Base-by-base conservation (phyloP, 1,140 invertebrate genomes). In the Drosophila nigromelanica region DNA sequence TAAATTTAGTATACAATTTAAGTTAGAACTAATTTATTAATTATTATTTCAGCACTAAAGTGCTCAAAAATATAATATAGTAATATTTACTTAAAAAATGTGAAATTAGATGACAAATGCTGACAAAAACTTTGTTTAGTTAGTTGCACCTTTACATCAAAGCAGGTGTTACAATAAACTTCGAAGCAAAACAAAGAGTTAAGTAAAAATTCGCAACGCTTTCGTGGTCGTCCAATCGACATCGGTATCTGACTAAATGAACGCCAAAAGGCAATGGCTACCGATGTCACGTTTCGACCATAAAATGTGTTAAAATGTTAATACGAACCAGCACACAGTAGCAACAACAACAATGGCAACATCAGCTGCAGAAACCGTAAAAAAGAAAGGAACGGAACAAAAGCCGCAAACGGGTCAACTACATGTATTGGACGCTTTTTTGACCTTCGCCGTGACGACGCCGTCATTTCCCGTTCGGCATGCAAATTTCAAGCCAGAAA, bases 231-330 rank as follows among this genome's bases (percentile, higher is more conserved):
- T 37, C 10, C 21, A 55, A 7, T 39, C 4, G 8, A 18, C 51
- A 45, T 30, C 33, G 45, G 7, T 43, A 40, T 14, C 35, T 51
- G 61, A 48, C 59, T 51, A 35, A 27, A 6, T n/a, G 15, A 18
- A 15, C 39, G 12, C 18, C 27, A 5, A 59, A 39, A 35, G 30
- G 42, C 7, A 45, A 68, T 72, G 70, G 47, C 76, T 68, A 54
- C 52, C 71, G 80, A 76, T 86, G 83, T 87, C 83, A 87, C 83
- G 83, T 87, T 77, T 79, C 40, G 58, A 14, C 69, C 55, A 74
- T 87, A 89, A 87, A 87, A 87, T 89, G 82, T 76, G 69, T 56
- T 77, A 68, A 86, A 76, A 72, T 79, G 80, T 80, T 85, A 80
- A 85, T 77, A 66, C 76, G 47, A 63, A 68, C 56, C 43, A 47